phyloP scores from a whole-genome alignment of 2,797 vertebrate species.

The Chromis chromis region DNA sequence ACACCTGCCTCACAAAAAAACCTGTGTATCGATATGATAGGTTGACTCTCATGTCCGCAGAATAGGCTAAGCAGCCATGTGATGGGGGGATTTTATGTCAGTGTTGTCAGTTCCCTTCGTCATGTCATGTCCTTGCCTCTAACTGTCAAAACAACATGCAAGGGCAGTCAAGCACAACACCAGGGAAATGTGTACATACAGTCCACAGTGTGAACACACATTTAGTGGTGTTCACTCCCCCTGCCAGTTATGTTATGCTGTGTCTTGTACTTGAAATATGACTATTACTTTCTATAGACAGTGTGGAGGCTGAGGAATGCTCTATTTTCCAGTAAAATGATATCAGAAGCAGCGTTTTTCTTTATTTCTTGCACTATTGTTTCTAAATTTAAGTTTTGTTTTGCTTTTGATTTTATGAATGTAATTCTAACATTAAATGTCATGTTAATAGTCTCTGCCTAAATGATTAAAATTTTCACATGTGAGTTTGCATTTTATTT shows the following conservation, averaged over 20 bases:
- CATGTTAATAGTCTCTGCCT: too few species aligned
- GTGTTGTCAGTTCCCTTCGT: conserved; percentile 33
- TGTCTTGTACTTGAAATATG: conserved; percentile 60
- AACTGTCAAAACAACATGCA: conserved; percentile 81
- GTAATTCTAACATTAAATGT: too few species aligned
- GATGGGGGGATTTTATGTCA: conserved; percentile 55
- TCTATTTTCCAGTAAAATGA: conserved; percentile 28
- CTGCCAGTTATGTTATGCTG: conserved; percentile 57
- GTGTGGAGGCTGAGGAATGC: background rate
- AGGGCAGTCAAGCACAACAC: conserved; percentile 70
- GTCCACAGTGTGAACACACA: conserved; percentile 35
- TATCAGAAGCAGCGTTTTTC: background rate
- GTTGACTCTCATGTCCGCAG: conserved; percentile 1
- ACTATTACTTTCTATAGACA: conserved; percentile 41
- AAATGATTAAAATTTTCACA: too few species aligned
- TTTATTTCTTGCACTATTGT: conserved; percentile 4
- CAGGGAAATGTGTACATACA: conserved; percentile 54
- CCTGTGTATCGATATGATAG: background rate
- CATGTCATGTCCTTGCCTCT: conserved; percentile 48
- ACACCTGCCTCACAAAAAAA: background rate
- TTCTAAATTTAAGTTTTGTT: background rate
- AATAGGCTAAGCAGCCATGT: conserved; percentile 15
- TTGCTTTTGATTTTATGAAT: background rate
- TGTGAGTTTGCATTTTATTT: too few species aligned
- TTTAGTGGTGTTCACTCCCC: conserved; percentile 15